Base-by-base conservation (phyloP, 1,140 invertebrate species). In the Goniozus legneri region DNA sequence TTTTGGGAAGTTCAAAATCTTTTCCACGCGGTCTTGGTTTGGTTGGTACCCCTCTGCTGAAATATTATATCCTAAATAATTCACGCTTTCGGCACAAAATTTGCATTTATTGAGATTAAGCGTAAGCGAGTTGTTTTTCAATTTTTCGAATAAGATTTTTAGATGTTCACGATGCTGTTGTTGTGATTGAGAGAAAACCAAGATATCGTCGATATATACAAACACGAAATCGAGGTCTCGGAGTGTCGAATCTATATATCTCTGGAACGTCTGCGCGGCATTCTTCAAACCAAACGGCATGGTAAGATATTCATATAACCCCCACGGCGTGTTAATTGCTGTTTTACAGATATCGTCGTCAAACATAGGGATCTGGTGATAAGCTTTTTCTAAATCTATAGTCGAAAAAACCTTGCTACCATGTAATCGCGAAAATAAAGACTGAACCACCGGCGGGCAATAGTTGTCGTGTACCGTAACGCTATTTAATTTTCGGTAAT, bases 341-440 rank as follows among this genome's bases (percentile, higher is more conserved):
- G 46, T 48, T 20, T 48, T 49, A 10, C n/a, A 0, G 1, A 42
- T 27, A 18, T 39, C 40, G 8, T 49, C 40, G 1, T 47, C 0
- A 57, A 59, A 1, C 50, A 52, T 32, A 68, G 67, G 66, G 0
- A 75, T 61, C 16, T 74, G 79, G 60, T 75, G 70, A 51, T 74
- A 83, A 0, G 79, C 80, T 10, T 58, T 59, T 0, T 58, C 49
- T 8, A 82, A 42, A 64, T 82, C 78, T 2, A 82, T 44, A 2
- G 61, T 61, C 1, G 65, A 69, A 49, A 81, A 52, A 3, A 52
- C 21, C 3, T 8, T 32, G 2, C 12, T 37, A 1, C 40, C 40
- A 19, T 38, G 20, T 1, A 52, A 8, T 4, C 10, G 20, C 2
- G 14, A 3, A 10, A 40, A 80, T 32, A 69, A 63, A 22, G 27